Evolutionary conservation across 2,888 invertebrate genomes (phyloP).

Genomic region (Spodoptera littoralis): DNA sequence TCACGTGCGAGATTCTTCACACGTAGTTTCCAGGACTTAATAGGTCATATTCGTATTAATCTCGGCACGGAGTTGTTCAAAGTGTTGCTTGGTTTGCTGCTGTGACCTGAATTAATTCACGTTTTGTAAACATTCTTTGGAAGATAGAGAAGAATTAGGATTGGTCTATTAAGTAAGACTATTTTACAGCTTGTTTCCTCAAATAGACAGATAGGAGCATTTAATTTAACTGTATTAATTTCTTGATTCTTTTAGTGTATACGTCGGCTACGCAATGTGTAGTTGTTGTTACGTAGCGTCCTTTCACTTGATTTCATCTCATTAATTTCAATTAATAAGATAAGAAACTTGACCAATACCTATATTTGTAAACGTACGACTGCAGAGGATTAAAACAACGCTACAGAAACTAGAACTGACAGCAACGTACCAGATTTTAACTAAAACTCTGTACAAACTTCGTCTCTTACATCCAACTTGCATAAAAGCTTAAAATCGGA

Average conservation of each 20-base stretch:
- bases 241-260: no score
- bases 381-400: slow-evolving; percentile 5
- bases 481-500: slow-evolving; percentile 32
- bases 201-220: no score
- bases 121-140: slow-evolving; percentile 8
- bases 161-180: background rate
- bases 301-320: no score
- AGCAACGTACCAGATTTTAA: slow-evolving; percentile 12
- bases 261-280: no score
- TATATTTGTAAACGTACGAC: background rate
- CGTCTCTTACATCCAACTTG: slow-evolving; percentile 14
- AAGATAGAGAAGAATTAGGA: background rate
- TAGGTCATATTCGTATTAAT: slow-evolving; percentile 60
- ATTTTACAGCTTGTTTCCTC: no score
- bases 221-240: background rate
- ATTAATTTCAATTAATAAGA: no score
- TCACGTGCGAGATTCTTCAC: slow-evolving; percentile 57
- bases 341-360: background rate
- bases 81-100: slow-evolving; percentile 27
- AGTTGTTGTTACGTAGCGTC: no score
- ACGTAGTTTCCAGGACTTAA: slow-evolving; percentile 58
- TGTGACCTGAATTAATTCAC: slow-evolving; percentile 45
- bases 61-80: slow-evolving; percentile 43
- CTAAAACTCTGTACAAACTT: slow-evolving; percentile 23
- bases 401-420: slow-evolving; percentile 13